These are phyloP conservation scores for Drosophila orosa DNA, from an alignment of 1,140 invertebrate species.

Conservation along the genomic window DNA sequence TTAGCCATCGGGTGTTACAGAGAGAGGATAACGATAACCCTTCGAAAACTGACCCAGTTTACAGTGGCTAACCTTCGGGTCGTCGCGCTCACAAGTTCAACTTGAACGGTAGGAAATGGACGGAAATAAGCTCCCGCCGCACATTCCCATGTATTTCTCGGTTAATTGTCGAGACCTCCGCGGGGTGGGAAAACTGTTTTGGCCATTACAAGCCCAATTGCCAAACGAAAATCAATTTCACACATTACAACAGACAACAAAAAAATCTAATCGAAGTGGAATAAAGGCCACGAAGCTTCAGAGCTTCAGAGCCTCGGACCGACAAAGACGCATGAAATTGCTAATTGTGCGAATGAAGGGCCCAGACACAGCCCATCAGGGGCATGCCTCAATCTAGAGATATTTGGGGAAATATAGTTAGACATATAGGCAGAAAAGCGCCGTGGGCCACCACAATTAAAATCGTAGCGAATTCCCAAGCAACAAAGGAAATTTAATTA, in stretches of 20 bases:
- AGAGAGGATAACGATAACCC: slow-evolving; percentile 19
- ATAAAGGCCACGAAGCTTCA: slow-evolving; percentile 46
- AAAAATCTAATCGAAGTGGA: slow-evolving; percentile 34
- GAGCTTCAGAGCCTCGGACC: slow-evolving; percentile 16
- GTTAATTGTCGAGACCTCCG: slow-evolving; percentile 44
- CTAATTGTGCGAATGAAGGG: slow-evolving; percentile 78
- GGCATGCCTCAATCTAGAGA: slow-evolving; percentile 7
- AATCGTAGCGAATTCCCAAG: slow-evolving; percentile 78
- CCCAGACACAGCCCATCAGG: slow-evolving; percentile 15
- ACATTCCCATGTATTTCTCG: slow-evolving; percentile 33
- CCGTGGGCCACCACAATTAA: slow-evolving; percentile 73
- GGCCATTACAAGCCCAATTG: slow-evolving; percentile 61
- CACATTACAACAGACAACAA: slow-evolving; percentile 68
- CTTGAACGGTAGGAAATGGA: slow-evolving; percentile 31
- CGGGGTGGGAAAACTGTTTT: slow-evolving; percentile 48
- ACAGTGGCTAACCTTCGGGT: slow-evolving; percentile 29
- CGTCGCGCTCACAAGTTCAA: slow-evolving; percentile 24
- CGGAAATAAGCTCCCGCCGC: slow-evolving; percentile 15
- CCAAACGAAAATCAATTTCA: slow-evolving; percentile 79
- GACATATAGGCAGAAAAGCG: slow-evolving; percentile 40
- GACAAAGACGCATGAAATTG: slow-evolving; percentile 76
- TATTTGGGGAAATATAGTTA: slow-evolving; percentile 32
- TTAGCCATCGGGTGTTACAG: background rate
- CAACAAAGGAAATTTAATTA: slow-evolving; percentile 82
- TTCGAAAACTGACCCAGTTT: slow-evolving; percentile 36